phyloP scores from a whole-genome alignment of 2,888 invertebrate species.

The Pandemis heparana region DNA sequence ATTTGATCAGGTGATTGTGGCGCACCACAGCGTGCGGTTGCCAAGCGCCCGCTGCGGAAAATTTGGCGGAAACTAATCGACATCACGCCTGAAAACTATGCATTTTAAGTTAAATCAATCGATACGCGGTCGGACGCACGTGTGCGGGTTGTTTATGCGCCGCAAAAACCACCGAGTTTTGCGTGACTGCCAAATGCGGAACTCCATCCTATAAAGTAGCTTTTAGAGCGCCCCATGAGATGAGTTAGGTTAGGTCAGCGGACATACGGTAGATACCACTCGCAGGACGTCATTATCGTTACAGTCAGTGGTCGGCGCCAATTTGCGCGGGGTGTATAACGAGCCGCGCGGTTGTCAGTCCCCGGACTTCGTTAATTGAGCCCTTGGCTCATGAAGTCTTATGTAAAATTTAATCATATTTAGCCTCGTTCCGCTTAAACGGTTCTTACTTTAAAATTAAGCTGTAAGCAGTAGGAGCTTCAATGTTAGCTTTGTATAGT shows the following conservation, averaged over 20 bases:
- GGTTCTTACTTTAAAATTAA: constrained; percentile 21
- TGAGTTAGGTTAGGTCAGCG: constrained; percentile 74
- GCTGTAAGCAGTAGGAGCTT: constrained; percentile 6
- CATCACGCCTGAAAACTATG: constrained; percentile 77
- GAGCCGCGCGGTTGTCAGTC: constrained; percentile 69
- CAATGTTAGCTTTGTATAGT: not conserved
- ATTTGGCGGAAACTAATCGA: constrained; percentile 79
- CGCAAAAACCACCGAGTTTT: constrained; percentile 80
- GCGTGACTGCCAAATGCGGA: constrained; percentile 79
- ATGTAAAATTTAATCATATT: constrained; percentile 57
- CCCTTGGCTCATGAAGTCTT: constrained; percentile 65
- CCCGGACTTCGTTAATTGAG: constrained; percentile 73
- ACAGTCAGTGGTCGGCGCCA: constrained; percentile 75
- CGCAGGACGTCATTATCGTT: constrained; percentile 77
- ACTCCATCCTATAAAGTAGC: constrained; percentile 68
- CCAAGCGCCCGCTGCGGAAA: constrained; percentile 77
- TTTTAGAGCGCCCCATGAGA: constrained; percentile 79
- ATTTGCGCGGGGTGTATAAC: constrained; percentile 74
- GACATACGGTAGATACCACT: constrained; percentile 70
- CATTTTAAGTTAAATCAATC: constrained; percentile 82
- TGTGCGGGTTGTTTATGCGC: constrained; percentile 82
- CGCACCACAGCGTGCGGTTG: constrained; percentile 69
- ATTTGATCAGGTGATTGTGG: constrained; percentile 68
- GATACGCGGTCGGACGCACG: constrained; percentile 76
- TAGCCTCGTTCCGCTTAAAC: constrained; percentile 35